Conservation (phyloP, 2,797 vertebrate species). For the Calcarius lapponicus region DNA sequence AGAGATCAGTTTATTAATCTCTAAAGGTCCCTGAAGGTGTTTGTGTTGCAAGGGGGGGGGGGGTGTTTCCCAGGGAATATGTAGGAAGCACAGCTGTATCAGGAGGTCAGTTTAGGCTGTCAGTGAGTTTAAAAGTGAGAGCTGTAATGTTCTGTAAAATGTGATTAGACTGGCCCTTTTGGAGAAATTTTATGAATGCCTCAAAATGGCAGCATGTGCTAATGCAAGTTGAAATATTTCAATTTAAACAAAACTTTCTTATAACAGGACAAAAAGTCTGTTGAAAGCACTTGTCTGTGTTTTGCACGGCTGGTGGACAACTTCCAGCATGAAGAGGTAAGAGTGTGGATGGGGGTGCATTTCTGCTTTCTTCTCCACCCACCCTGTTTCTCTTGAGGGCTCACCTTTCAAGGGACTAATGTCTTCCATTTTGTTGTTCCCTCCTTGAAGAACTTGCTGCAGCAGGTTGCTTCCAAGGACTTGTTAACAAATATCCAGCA, state of each 20-base stretch:
- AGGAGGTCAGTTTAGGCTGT: neutral
- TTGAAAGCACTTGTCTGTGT: conserved; percentile 99
- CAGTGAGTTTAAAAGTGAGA: neutral
- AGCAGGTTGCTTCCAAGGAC: conserved; percentile 97
- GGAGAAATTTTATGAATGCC: neutral
- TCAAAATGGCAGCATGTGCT: neutral
- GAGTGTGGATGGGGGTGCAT: neutral
- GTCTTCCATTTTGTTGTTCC: neutral
- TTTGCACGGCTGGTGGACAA: conserved; percentile 98
- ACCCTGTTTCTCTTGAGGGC: neutral
- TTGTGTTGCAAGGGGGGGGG: neutral
- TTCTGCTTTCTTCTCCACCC: neutral
- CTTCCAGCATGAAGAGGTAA: conserved; percentile 98
- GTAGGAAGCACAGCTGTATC: neutral
- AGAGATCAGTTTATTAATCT: neutral
- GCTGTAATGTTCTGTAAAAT: neutral
- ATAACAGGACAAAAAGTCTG: conserved; percentile 96
- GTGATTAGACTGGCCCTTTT: neutral
- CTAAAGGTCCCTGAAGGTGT: neutral
- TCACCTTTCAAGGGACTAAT: neutral
- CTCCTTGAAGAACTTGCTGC: conserved; percentile 91
- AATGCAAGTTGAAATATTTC: neutral
- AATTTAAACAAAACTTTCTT: neutral
- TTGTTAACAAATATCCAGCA: conserved; percentile 98
- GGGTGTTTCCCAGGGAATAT: neutral